These are phyloP conservation scores for Homalodisca vitripennis DNA, from an alignment of 1,140 invertebrate genomes.

Conservation along the genomic window DNA sequence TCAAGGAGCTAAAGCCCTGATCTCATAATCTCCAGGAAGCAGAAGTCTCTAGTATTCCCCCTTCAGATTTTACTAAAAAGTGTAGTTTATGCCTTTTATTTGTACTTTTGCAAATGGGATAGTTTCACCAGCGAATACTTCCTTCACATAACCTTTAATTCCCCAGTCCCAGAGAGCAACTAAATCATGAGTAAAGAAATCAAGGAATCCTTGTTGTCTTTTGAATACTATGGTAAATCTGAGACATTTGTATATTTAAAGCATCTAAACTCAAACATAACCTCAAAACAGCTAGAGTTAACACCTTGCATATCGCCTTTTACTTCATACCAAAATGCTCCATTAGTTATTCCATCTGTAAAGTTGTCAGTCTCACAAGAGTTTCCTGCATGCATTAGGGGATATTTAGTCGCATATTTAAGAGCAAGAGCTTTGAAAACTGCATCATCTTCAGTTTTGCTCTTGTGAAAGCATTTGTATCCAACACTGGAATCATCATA, in stretches of 20 bases:
- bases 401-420: constrained; percentile 74
- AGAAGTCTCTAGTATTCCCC: constrained; percentile 89
- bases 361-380: constrained; percentile 72
- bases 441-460: constrained; percentile 80
- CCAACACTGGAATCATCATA: constrained; percentile 66
- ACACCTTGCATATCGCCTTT: constrained; percentile 67
- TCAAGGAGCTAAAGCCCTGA: constrained; percentile 72
- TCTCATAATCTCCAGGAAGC: constrained; percentile 74
- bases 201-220: constrained; percentile 82
- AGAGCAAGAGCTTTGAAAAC: constrained; percentile 83
- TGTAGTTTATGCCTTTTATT: constrained; percentile 69
- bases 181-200: constrained; percentile 84
- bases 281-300: constrained; percentile 93
- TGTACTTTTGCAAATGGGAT: constrained; percentile 66
- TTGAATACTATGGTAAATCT: constrained; percentile 77
- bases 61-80: constrained; percentile 66
- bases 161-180: constrained; percentile 83
- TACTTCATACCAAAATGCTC: constrained; percentile 81
- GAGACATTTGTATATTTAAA: constrained; percentile 85
- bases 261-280: constrained; percentile 95
- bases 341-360: constrained; percentile 78
- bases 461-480: constrained; percentile 49
- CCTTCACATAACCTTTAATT: constrained; percentile 66
- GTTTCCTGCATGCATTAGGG: constrained; percentile 67
- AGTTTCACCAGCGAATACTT: constrained; percentile 53